Conservation (phyloP, 2,888 invertebrate species). For the Melanotus villosus region DNA sequence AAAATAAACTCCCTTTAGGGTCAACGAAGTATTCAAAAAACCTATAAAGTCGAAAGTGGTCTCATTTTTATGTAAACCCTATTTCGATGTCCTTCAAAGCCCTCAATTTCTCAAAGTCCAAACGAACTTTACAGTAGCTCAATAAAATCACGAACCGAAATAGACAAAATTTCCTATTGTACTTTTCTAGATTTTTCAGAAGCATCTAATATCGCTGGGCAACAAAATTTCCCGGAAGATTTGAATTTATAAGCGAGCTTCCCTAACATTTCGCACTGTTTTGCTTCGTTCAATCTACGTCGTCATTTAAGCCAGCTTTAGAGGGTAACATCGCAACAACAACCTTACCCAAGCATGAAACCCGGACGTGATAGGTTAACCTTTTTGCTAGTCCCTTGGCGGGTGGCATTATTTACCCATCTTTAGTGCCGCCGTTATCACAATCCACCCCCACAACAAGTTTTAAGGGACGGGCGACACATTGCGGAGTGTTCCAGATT, state of each 20-base stretch:
- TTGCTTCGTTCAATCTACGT: slow-evolving; percentile 30
- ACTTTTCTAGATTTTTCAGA: neutral
- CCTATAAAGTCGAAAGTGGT: too few relatives aligned
- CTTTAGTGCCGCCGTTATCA: slow-evolving; percentile 23
- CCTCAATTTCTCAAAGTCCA: neutral
- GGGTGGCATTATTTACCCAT: slow-evolving; percentile 34
- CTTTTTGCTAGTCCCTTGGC: slow-evolving; percentile 30
- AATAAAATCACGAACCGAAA: neutral
- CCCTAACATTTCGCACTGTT: slow-evolving; percentile 20
- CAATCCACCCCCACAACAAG: slow-evolving; percentile 15
- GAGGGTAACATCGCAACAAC: slow-evolving; percentile 32
- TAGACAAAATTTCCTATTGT: neutral
- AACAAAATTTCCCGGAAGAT: slow-evolving; percentile 6
- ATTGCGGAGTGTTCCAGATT: slow-evolving; percentile 15
- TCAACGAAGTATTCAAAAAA: too few relatives aligned
- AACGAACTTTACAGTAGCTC: neutral
- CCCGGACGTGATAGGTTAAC: slow-evolving; percentile 31
- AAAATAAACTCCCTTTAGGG: too few relatives aligned
- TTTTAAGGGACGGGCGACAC: slow-evolving; percentile 12
- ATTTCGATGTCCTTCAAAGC: too few relatives aligned
- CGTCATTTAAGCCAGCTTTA: slow-evolving; percentile 24
- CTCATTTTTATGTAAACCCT: too few relatives aligned
- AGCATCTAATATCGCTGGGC: neutral
- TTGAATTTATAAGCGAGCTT: slow-evolving; percentile 9
- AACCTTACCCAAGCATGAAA: slow-evolving; percentile 29